Evolutionary conservation across 2,113 vertebrate genomes (phyloP), one percentile per base, ranked within the genome.

Genomic region (Oncorhynchus gorbuscha): DNA sequence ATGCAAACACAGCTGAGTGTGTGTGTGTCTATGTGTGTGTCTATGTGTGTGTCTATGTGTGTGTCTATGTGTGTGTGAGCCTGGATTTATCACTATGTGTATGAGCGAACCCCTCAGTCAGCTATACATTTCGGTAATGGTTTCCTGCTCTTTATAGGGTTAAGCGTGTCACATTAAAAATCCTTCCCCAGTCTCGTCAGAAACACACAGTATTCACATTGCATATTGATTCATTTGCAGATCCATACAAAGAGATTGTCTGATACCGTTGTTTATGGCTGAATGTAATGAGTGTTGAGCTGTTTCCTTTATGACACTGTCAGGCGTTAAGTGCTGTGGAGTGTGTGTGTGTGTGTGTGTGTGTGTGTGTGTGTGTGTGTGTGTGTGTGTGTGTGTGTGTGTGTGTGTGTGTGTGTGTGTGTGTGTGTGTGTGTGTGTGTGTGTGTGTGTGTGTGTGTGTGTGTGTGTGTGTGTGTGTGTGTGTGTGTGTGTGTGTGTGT

Each of bases 171-270:
- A 75, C 83, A 84, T 88, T 88, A 88, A 90, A 88, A 88, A 76
- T 26, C 5, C 74, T 76, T 83, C 77, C 71, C 59, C 2, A 6
- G 70, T 64, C 78, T 89, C 83, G 26, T 84, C 81, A 75, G 76
- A 75, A 62, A 85, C 49, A 79, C 32, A 74, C 74, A 45, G 16
- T 61, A 67, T 79, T 88, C 79, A 89, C 83, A 88, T 79, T 86
- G 81, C 76, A 83, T 87, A 90, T 91, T 86, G 87, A 89, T 89
- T 89, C 77, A 87, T 90, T 77, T 76, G 79, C 68, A 72, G 70
- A 78, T 87, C 74, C 76, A 79, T 86, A 66, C 61, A 77, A 77
- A 55, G 51, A 55, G 14, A 18, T 32, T 74, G 59, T 74, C 76
- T 70, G 76, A 45, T 6, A 24, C 80, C 82, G 82, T 86, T 90